Base-by-base conservation (phyloP, 2,888 invertebrate genomes). In the Malacosoma neustria region DNA sequence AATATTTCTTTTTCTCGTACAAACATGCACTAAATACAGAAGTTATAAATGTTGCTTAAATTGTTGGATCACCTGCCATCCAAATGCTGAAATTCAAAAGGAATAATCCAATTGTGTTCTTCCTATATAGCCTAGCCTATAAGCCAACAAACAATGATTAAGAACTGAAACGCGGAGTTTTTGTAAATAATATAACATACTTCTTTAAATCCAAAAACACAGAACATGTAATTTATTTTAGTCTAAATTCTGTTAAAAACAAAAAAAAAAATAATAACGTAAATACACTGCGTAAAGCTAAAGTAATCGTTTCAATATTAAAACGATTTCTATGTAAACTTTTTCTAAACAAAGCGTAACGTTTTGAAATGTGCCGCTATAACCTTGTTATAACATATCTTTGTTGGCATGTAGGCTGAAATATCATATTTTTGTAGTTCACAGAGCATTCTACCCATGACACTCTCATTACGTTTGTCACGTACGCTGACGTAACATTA, bases 391-490 rank as follows among this genome's bases (percentile, higher is more conserved):
- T 34, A 36, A 15, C 30, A 36, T 32, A 12, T 12, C 34, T 33
- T 34, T 32, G 41, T 33, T 32, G 29, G 33, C 36, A 36, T 38
- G 13, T 41, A 36, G 14, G 3, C 32, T 13, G 11, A 34, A 37
- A 41, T 37, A 39, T 41, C 30, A 35, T 22, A 36, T 30, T 29
- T 36, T 30, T 36, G 32, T 12, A 29, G 22, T 32, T 22, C 22
- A 22, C 22, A 22, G 3, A 22, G 22, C 22, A 9, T 9, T 22
- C 22, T 38, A 37, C 34, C 34, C 45, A 41, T 42, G 47, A 56
- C 57, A 59, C 48, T 46, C 57, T 61, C 57, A 64, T 67, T 65
- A 62, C 50, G 59, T 61, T 54, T 53, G 61, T 66, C 62, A 65
- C 62, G 66, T 65, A 46, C 48, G 48, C 48, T 51, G 53, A 59